Evolutionary conservation across 1,140 invertebrate species (phyloP).

Genomic region (Centruroides sculpturatus): DNA sequence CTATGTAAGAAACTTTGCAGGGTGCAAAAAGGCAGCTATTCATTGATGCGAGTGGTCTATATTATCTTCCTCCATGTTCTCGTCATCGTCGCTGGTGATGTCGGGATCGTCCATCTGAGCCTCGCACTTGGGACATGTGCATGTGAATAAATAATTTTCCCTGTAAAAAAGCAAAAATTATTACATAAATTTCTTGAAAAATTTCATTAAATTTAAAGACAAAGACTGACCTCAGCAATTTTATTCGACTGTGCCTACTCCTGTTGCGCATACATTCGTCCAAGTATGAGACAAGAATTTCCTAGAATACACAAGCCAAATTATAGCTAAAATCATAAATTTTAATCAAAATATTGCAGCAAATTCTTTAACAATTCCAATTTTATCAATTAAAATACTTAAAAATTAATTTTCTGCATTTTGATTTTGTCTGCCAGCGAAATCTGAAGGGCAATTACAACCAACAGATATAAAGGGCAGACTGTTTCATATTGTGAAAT

Average conservation of each 20-base stretch:
- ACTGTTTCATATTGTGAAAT: too few relatives aligned
- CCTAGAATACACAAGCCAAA: slow-evolving; percentile 27
- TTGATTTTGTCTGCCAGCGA: too few relatives aligned
- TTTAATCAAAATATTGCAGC: too few relatives aligned
- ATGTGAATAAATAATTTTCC: slow-evolving; percentile 76
- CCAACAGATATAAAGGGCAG: too few relatives aligned
- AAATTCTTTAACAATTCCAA: too few relatives aligned
- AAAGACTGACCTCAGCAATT: slow-evolving; percentile 41
- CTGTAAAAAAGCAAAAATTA: slow-evolving; percentile 28
- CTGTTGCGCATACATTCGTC: slow-evolving; percentile 64
- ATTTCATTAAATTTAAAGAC: background rate
- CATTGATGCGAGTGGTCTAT: too few relatives aligned
- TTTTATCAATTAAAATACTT: too few relatives aligned
- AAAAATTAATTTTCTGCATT: too few relatives aligned
- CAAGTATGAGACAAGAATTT: slow-evolving; percentile 82
- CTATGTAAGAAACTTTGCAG: too few relatives aligned
- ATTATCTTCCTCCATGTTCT: too few relatives aligned
- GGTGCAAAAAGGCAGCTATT: too few relatives aligned
- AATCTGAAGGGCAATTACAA: too few relatives aligned
- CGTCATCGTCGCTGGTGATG: slow-evolving; percentile 57
- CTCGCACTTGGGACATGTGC: slow-evolving; percentile 63
- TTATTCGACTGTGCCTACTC: slow-evolving; percentile 71
- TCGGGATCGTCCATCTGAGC: slow-evolving; percentile 57
- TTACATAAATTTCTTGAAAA: background rate
- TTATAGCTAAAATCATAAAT: background rate